Evolutionary conservation across 2,113 vertebrate genomes (phyloP), one percentile per base, ranked within the genome.

Genomic region (Puffinus mauretanicus): DNA sequence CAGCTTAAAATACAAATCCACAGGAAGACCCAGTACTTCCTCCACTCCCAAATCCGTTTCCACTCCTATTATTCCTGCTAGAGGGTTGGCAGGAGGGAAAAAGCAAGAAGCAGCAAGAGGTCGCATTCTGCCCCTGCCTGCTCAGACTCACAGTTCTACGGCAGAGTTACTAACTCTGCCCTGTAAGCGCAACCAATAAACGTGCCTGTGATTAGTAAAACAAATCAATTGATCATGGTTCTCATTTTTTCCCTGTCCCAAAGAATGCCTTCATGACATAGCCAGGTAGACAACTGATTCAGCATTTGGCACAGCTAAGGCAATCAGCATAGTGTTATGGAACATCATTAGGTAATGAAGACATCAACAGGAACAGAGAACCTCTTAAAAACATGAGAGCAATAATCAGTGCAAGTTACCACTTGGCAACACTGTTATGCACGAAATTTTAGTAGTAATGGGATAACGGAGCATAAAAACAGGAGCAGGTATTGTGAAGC

Each of bases 31-130:
- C 61, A 79, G 71, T 9, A 85, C 49, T 97, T 97, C 91, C 93
- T 96, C 93, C 89, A 94, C 94, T 96, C 93, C 95, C 95, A 96
- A 97, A 94, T 96, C 94, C 76, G 17, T 84, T 96, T 95, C 94
- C 93, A 95, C 79, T 94, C 65, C 93, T 89, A 93, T 94, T 94
- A 79, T 79, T 93, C 87, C 82, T 82, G 70, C 49, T 78, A 29
- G 26, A 79, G 52, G 38, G 42, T 6, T 83, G 38, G 51, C 49
- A 88, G 83, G 46, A 78, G 47, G 30, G 71, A 92, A 62, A 58
- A 60, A 57, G 29, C 40, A 61, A 72, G 60, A 5, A 71, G 52
- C 30, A 88, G 57, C 58, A 65, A 60, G 82, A 92, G 79, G 54
- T 66, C 19, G 5, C 36, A 11, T 40, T 91, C 80, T 86, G 72